Percentiles rank a stretch among this genome's conserved stretches.
phyloP scores from a whole-genome alignment of 2,888 invertebrate genomes.

The Mimumesa dahlbomi region DNA sequence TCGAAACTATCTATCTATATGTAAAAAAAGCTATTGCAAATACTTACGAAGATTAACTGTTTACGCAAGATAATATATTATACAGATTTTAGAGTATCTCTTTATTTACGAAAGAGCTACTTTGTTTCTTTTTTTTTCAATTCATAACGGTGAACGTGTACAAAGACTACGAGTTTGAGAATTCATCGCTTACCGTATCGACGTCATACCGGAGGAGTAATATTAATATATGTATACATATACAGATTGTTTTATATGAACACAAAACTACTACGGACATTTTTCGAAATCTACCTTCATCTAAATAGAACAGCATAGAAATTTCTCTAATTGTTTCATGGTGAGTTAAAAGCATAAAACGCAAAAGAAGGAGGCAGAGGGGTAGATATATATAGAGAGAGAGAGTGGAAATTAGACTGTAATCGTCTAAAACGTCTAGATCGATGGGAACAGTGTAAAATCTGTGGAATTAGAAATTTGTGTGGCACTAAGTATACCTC shows the following conservation, averaged over 20 bases:
- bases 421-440: conserved; percentile 28
- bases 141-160: conserved; percentile 30
- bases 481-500: conserved; percentile 3
- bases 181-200: conserved; percentile 33
- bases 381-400: no score
- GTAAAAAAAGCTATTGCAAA: conserved; percentile 32
- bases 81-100: conserved; percentile 33
- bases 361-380: no score
- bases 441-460: conserved; percentile 29
- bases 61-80: conserved; percentile 38
- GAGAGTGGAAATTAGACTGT: no score
- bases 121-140: conserved; percentile 36
- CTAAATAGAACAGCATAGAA: conserved; percentile 15
- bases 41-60: conserved; percentile 40
- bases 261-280: conserved; percentile 2
- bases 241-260: conserved; percentile 34
- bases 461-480: conserved; percentile 34
- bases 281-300: conserved; percentile 15
- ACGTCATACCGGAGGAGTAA: conserved; percentile 24
- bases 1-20: conserved; percentile 36
- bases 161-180: conserved; percentile 26
- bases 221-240: conserved; percentile 25
- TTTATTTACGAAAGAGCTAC: conserved; percentile 27
- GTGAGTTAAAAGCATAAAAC: not conserved
- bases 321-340: conserved; percentile 17